Evolutionary conservation across 1,140 invertebrate genomes (phyloP), one percentile per base, ranked within the genome.

Genomic region (Drosophila parvula): DNA sequence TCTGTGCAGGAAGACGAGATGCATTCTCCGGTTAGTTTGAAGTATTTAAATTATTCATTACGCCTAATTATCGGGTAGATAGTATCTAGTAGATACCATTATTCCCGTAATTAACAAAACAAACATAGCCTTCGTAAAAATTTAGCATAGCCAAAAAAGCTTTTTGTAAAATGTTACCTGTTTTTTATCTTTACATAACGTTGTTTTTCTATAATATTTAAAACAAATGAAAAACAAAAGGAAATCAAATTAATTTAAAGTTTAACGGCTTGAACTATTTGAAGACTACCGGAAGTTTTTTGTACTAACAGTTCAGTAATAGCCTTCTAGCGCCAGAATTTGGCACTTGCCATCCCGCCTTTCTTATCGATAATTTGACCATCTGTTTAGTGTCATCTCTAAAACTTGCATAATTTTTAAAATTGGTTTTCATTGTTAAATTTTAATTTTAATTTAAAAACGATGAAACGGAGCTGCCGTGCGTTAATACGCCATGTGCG

Each of bases 341-440:
- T n/a, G 4, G 5, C 12, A 50, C 22, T n/a, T 27, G 1, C 0
- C 9, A 0, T 5, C 9, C 9, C 10, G 4, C 22, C 14, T n/a
- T 7, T 41, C 0, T 30, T 43, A 71, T 57, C 44, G 48, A 71
- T 48, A 34, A 40, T 5, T 44, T 28, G 1, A 22, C 1, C 40
- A 45, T 10, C 32, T 62, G 63, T n/a, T 47, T 16, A 41, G 28
- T 58, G 32, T 8, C 53, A 47, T 40, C 30, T 12, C 16, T 30
- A 53, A 18, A 7, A 14, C 48, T 74, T 71, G 82, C 78, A 86
- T 86, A 86, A 86, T 79, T 81, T 40, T 47, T 7, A 68, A 85
- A 65, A 9, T 27, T 22, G n/a, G 22, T 14, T 34, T 18, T 4
- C 7, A 0, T 5, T n/a, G n/a, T n/a, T n/a, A 27, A 55, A 22